phyloP scores from a whole-genome alignment of 2,113 vertebrate genomes.

The Gobio gobio region DNA sequence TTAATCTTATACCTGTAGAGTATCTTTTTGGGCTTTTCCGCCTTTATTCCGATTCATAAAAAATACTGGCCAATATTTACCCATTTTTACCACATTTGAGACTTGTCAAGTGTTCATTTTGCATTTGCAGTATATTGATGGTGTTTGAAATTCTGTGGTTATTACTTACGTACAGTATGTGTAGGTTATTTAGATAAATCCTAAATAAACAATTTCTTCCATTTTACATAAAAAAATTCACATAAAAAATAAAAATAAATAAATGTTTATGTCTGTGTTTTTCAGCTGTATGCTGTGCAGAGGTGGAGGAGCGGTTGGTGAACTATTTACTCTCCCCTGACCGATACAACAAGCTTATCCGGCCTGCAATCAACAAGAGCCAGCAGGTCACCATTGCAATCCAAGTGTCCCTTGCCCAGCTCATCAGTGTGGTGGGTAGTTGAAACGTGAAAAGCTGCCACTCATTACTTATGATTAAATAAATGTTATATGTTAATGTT shows the following conservation, averaged over 20 bases:
- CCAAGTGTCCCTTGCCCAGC: slow-evolving; percentile 80
- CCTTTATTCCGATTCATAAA: too few species aligned
- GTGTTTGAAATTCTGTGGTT: background rate
- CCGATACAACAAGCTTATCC: slow-evolving; percentile 81
- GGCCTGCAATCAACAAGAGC: slow-evolving; percentile 80
- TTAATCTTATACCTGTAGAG: too few species aligned
- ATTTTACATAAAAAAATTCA: background rate
- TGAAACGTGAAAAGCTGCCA: background rate
- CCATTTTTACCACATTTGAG: too few species aligned
- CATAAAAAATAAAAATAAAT: background rate
- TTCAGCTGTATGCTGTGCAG: slow-evolving; percentile 68
- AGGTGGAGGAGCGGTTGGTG: slow-evolving; percentile 78
- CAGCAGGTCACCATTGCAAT: slow-evolving; percentile 81
- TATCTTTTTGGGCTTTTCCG: too few species aligned
- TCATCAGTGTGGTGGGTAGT: slow-evolving; percentile 79
- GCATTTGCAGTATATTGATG: too few species aligned
- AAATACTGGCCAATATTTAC: too few species aligned
- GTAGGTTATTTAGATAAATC: background rate
- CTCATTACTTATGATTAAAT: background rate
- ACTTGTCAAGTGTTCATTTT: too few species aligned
- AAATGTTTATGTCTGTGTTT: background rate
- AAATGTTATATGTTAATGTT: background rate
- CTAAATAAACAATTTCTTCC: background rate
- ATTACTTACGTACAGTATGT: background rate
- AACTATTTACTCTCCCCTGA: slow-evolving; percentile 76